Conservation (phyloP, 2,113 vertebrate species). For the Montifringilla adamsi region DNA sequence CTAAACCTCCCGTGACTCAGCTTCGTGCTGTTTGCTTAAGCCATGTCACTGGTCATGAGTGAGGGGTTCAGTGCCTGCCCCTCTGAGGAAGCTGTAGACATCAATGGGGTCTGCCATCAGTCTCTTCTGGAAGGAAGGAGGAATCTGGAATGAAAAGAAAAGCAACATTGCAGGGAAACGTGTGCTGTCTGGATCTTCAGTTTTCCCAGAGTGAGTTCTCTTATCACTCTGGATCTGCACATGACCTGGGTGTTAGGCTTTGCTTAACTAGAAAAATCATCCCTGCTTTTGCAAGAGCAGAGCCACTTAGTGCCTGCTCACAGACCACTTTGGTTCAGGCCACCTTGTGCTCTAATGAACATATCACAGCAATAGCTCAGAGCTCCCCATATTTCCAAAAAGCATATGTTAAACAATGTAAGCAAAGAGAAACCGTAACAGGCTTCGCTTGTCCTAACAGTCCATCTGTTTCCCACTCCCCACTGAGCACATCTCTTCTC, state of each 20-base stretch:
- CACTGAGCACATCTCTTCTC: slow-evolving; percentile 70
- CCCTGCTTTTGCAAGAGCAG: not conserved
- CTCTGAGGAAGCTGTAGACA: not conserved
- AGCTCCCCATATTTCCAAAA: slow-evolving; percentile 60
- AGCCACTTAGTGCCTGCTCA: not conserved
- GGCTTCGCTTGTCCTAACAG: slow-evolving; percentile 74
- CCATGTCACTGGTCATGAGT: not conserved
- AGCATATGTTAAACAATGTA: slow-evolving; percentile 74
- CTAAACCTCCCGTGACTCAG: not conserved
- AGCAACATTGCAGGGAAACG: not conserved
- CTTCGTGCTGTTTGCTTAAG: not conserved
- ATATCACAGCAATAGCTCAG: slow-evolving; percentile 71
- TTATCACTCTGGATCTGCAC: not conserved
- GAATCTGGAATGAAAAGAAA: not conserved
- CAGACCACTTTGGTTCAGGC: not conserved
- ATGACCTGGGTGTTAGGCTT: not conserved
- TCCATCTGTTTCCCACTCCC: slow-evolving; percentile 79
- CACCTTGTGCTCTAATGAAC: slow-evolving; percentile 62
- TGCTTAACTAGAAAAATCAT: not conserved
- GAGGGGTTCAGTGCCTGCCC: not conserved
- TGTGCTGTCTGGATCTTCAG: fast-evolving
- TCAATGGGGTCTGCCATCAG: not conserved
- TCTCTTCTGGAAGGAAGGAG: not conserved
- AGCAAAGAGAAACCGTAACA: slow-evolving; percentile 66
- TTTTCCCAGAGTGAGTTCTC: not conserved